Percentiles rank a stretch among this genome's conserved stretches.
Evolutionary conservation across 37 sponge, comb jelly and placozoan genomes (phyloP).

Genomic region (Cladorhizidae sp.): DNA sequence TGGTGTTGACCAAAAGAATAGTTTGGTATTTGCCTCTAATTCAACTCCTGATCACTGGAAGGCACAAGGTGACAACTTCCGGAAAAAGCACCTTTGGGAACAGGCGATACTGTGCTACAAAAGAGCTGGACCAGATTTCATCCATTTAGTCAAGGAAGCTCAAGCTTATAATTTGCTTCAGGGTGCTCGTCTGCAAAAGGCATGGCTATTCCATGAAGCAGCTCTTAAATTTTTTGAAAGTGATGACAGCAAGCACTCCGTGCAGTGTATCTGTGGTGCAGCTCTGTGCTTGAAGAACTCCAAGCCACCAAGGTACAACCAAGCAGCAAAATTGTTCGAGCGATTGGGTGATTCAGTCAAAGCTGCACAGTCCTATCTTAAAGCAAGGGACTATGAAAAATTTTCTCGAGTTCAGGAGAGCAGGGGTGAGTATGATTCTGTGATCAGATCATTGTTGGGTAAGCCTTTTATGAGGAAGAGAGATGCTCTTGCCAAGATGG

Average conservation of each 20-base stretch:
- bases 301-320: conserved; percentile 23
- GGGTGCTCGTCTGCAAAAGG: conserved; percentile 23
- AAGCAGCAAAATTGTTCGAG: conserved; percentile 69
- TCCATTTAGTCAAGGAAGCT: conserved; percentile 31
- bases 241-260: conserved; percentile 29
- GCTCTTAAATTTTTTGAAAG: conserved; percentile 51
- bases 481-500: conserved; percentile 45
- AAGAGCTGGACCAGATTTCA: conserved; percentile 40
- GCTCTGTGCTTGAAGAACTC: conserved; percentile 61
- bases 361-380: conserved; percentile 47
- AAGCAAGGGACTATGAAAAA: conserved; percentile 36
- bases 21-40: conserved; percentile 45
- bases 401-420: conserved; percentile 35
- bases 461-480: conserved; percentile 14
- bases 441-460: conserved; percentile 18
- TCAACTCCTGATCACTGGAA: conserved; percentile 33
- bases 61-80: conserved; percentile 78
- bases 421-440: conserved; percentile 14
- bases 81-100: conserved; percentile 55
- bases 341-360: conserved; percentile 42
- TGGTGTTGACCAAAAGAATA: not conserved
- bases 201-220: conserved; percentile 39
- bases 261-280: conserved; percentile 45
- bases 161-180: conserved; percentile 34
- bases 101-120: conserved; percentile 70